Conservation (phyloP, 2,113 vertebrate genomes). For the Spea bombifrons region DNA sequence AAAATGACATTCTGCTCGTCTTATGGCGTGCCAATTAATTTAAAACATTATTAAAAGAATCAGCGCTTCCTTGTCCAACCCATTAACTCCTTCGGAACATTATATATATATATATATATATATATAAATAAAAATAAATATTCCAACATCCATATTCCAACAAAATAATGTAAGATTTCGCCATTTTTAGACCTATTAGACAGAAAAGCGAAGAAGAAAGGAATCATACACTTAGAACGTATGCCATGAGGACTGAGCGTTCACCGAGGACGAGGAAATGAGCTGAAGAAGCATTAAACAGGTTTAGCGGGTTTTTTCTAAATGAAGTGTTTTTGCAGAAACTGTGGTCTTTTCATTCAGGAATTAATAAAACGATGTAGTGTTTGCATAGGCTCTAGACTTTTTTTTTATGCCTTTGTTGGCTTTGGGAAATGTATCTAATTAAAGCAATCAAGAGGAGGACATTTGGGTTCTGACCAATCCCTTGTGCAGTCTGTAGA, state of each 20-base stretch:
- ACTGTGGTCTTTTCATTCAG: not conserved
- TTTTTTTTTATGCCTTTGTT: not conserved
- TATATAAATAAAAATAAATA: not conserved
- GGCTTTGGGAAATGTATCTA: not conserved
- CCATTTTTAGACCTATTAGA: no score
- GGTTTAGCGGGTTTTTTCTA: constrained; percentile 25
- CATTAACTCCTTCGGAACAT: constrained; percentile 27
- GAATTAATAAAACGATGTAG: constrained; percentile 30
- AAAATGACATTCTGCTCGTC: constrained; percentile 59
- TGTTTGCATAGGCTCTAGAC: not conserved
- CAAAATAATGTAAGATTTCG: no score
- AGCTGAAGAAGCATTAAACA: constrained; percentile 24
- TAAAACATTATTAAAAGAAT: constrained; percentile 66
- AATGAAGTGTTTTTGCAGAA: constrained; percentile 14
- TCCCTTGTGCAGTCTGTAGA: no score
- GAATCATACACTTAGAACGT: no score
- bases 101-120: no score
- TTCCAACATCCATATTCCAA: no score
- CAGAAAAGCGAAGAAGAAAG: no score
- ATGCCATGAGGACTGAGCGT: not conserved
- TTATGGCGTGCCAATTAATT: constrained; percentile 61
- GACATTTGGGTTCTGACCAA: no score
- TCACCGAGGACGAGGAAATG: not conserved
- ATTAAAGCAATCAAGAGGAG: no score
- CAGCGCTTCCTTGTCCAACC: constrained; percentile 11